These are phyloP conservation scores for Hypomecis punctinalis DNA, from an alignment of 2,888 invertebrate genomes.

Conservation along the genomic window DNA sequence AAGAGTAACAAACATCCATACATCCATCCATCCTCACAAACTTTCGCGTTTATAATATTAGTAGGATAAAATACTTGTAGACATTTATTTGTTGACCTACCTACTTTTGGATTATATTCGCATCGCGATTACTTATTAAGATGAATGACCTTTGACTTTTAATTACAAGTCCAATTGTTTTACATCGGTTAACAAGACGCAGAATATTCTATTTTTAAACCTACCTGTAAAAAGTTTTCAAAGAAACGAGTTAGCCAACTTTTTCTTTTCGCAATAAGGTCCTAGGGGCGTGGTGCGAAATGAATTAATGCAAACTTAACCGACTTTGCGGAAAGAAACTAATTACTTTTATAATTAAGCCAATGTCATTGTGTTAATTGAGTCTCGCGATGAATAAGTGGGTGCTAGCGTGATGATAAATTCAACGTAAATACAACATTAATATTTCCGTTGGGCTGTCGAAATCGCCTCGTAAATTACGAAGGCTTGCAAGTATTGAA, in stretches of 20 bases:
- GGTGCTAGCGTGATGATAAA: constrained; percentile 70
- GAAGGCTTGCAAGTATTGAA: constrained; percentile 36
- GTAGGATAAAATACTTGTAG: too few species aligned
- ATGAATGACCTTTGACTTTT: too few species aligned
- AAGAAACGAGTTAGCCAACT: constrained; percentile 20
- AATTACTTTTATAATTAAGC: constrained; percentile 71
- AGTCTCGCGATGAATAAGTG: constrained; percentile 63
- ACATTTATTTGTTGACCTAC: too few species aligned
- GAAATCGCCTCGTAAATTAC: constrained; percentile 47
- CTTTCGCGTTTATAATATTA: too few species aligned
- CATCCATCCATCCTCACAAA: too few species aligned
- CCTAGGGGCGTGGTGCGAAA: constrained; percentile 38
- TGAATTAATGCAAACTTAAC: constrained; percentile 40
- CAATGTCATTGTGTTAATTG: constrained; percentile 68
- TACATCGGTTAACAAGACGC: too few species aligned
- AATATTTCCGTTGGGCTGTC: constrained; percentile 34
- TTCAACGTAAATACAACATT: constrained; percentile 65
- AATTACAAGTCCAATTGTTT: too few species aligned
- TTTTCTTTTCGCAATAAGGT: constrained; percentile 34
- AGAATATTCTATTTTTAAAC: too few species aligned
- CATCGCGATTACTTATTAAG: background rate
- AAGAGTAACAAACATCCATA: too few species aligned
- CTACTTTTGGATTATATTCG: background rate
- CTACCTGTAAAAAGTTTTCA: background rate
- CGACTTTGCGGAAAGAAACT: constrained; percentile 58